Evolutionary conservation across 2,888 invertebrate genomes (phyloP), one percentile per base, ranked within the genome.

Genomic region (Hydraecia micacea): DNA sequence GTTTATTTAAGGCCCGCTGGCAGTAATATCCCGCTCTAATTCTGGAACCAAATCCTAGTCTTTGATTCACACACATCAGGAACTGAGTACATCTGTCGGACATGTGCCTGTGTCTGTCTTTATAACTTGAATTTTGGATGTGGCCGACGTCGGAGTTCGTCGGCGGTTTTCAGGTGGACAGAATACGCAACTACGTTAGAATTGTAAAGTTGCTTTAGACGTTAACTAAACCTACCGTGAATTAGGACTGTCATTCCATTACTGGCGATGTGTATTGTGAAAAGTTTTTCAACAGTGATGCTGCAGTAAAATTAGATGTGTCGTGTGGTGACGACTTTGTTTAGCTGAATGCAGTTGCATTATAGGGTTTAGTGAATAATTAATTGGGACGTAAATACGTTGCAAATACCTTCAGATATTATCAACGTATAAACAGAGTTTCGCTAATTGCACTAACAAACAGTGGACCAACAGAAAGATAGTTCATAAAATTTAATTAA

Each of bases 401-500:
- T 21, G 0, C 18, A 42, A 28, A 58, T 49, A 52, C 28, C 4
- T 36, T 32, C 32, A 21, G 32, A 67, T 60, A 42, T 52, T 42
- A 82, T 55, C 52, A 63, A 62, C 66, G 25, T 77, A 32, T 62
- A n/a, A 58, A 62, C 58, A 55, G 28, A 75, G 46, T 78, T 70
- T 63, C n/a, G 15, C 86, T 77, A 77, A 80, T 86, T 83, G 85
- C 80, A 80, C 79, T 66, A 65, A 36, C 75, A 75, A 85, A 85
- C 85, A 80, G 39, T 73, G 39, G 81, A 65, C 62, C 79, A 78
- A 93, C 93, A 92, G 91, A 81, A 89, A 90, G 90, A 90, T 86
- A 92, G 85, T 86, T 86, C 87, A 95, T 95, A 94, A 96, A 96
- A 96, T 96, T 95, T 96, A 96, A 97, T 97, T 97, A 96, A 96